Percentiles rank a stretch among this genome's conserved stretches.
phyloP scores from a whole-genome alignment of 2,888 invertebrate species.

The Tubulanus polymorphus region DNA sequence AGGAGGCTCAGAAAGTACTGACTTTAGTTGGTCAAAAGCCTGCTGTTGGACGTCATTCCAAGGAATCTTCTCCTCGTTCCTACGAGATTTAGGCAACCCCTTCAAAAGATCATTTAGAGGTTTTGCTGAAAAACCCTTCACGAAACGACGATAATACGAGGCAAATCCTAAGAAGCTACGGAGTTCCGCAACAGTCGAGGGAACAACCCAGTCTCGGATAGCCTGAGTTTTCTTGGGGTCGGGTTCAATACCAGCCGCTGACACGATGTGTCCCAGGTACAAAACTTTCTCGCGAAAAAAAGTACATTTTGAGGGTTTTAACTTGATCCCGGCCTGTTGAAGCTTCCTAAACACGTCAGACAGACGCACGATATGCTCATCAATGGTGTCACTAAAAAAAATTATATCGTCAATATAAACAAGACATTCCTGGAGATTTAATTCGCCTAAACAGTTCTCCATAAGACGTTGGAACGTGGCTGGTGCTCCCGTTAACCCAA shows the following conservation, averaged over 20 bases:
- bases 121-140: slow-evolving; percentile 14
- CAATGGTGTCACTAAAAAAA: slow-evolving; percentile 3
- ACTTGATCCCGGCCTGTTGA: slow-evolving; percentile 13
- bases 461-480: slow-evolving; percentile 9
- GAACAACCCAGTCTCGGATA: slow-evolving; percentile 16
- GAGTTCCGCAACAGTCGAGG: slow-evolving; percentile 15
- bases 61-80: too few species aligned
- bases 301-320: slow-evolving; percentile 21
- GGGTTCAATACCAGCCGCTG: slow-evolving; percentile 8
- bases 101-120: too few species aligned
- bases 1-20: too few species aligned
- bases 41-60: too few species aligned
- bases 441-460: slow-evolving; percentile 6
- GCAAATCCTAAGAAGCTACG: slow-evolving; percentile 21
- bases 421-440: slow-evolving; percentile 14
- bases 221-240: neutral
- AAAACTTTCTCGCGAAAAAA: slow-evolving; percentile 12
- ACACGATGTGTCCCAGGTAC: slow-evolving; percentile 15
- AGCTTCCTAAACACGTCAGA: slow-evolving; percentile 14
- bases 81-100: too few species aligned
- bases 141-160: slow-evolving; percentile 18
- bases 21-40: too few species aligned
- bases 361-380: neutral
- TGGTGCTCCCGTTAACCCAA: slow-evolving; percentile 7
- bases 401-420: slow-evolving; percentile 16